Percentiles rank a stretch among this genome's conserved stretches.
These are phyloP conservation scores for Galago senegalensis DNA, from an alignment of 2,797 vertebrate genomes.

Conservation along the genomic window DNA sequence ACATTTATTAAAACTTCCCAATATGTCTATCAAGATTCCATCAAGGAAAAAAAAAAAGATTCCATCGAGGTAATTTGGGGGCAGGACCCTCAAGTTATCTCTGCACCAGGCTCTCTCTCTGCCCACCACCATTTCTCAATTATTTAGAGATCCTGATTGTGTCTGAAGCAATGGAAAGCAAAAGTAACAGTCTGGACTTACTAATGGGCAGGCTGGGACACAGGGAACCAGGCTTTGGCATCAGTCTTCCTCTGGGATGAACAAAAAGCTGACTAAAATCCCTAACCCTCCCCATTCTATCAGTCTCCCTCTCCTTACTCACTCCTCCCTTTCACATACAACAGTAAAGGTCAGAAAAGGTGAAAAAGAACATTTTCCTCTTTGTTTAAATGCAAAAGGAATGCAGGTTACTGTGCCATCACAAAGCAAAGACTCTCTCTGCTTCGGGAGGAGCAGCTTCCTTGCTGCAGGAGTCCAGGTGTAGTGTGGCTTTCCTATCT, in stretches of 20 bases:
- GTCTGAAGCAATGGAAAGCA: not conserved
- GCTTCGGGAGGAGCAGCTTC: not conserved
- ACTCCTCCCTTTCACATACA: not conserved
- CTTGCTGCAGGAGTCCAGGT: not conserved
- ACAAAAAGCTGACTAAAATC: not conserved
- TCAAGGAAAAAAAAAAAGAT: too few species aligned
- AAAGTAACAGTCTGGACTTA: not conserved
- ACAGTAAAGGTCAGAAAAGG: not conserved
- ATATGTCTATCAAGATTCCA: not conserved
- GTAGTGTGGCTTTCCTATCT: not conserved
- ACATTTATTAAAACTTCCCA: not conserved
- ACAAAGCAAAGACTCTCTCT: not conserved
- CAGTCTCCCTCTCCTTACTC: not conserved
- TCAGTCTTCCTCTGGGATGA: not conserved
- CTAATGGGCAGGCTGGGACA: not conserved
- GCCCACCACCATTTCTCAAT: not conserved
- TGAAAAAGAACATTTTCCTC: not conserved
- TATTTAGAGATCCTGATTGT: not conserved
- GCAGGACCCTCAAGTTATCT: not conserved
- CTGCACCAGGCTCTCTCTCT: not conserved
- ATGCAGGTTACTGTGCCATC: not conserved
- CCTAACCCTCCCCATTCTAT: not conserved
- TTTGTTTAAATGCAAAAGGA: conserved; percentile 43
- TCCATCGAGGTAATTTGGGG: not conserved
- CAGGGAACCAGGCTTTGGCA: not conserved